Evolutionary conservation across 2,797 vertebrate species (phyloP).

Genomic region (Poeciliopsis gracilis): DNA sequence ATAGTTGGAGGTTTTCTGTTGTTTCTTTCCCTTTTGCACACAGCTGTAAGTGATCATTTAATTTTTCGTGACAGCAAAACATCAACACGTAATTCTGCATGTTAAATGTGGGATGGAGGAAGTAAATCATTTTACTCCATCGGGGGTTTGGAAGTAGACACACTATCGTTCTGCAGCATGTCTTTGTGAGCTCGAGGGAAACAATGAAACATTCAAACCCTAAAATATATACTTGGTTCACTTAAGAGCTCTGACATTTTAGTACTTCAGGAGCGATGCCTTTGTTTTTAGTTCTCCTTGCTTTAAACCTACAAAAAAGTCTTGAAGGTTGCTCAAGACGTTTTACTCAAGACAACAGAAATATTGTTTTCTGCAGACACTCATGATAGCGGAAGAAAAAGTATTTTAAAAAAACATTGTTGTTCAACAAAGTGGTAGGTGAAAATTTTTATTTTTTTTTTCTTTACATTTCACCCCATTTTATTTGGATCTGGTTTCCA

Average conservation of each 20-base stretch:
- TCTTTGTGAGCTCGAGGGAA: not conserved
- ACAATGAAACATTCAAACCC: conserved; percentile 7
- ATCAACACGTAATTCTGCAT: conserved; percentile 34
- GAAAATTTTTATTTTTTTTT: not conserved
- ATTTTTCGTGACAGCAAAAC: not conserved
- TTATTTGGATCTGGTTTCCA: not conserved
- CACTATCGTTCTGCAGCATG: not conserved
- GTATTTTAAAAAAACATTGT: not conserved
- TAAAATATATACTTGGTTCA: conserved; percentile 12
- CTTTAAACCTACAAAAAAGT: not conserved
- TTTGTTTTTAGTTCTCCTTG: not conserved
- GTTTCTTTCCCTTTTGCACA: not conserved
- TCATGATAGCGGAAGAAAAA: too few relatives aligned
- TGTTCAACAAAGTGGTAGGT: not conserved
- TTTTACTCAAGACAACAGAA: not conserved
- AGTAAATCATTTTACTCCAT: conserved; percentile 23
- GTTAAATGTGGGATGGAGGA: conserved; percentile 29
- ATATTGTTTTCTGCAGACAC: not conserved
- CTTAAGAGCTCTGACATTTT: conserved; percentile 11
- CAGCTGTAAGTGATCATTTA: conserved; percentile 13
- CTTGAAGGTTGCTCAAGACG: not conserved
- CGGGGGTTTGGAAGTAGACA: conserved; percentile 4
- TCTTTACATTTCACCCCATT: not conserved
- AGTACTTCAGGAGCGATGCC: not conserved
- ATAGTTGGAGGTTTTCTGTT: conserved; percentile 1